Evolutionary conservation across 2,113 vertebrate species (phyloP).

Genomic region (Grallaria varia): DNA sequence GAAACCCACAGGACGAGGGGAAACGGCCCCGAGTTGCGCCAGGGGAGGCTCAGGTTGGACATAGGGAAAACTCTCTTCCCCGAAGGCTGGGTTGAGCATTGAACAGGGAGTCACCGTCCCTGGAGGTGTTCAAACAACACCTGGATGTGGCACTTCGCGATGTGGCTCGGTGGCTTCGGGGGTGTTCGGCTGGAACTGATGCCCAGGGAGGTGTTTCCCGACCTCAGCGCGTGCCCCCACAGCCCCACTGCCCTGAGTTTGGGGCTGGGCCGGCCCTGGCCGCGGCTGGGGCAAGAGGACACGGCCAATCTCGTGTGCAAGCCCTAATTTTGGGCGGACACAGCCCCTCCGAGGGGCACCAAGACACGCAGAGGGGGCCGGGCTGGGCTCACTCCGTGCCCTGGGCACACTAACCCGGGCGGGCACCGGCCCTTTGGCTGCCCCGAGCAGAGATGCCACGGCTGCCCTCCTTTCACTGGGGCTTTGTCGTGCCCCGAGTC

Average conservation of each 20-base stretch:
- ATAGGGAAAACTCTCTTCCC: rapidly evolving
- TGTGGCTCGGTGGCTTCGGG: rapidly evolving
- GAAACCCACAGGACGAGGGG: not conserved
- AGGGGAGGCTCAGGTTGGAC: not conserved
- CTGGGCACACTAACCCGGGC: not conserved
- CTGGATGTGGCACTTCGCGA: not conserved
- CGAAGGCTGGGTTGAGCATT: rapidly evolving
- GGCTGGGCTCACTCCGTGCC: not conserved
- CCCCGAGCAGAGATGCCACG: not conserved
- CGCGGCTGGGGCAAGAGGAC: rapidly evolving
- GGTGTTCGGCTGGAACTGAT: not conserved
- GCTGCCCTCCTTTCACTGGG: not conserved
- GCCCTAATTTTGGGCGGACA: not conserved
- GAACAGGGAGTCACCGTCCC: not conserved
- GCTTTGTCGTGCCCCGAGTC: not conserved
- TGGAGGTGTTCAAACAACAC: not conserved
- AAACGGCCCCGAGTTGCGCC: not conserved
- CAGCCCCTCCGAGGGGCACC: not conserved
- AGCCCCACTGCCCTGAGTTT: not conserved
- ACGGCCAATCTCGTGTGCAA: rapidly evolving
- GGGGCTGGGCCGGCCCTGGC: not conserved
- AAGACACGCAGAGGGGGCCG: rapidly evolving
- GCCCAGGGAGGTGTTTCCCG: not conserved
- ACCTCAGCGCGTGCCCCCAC: rapidly evolving
- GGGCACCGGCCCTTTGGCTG: not conserved